phyloP scores from a whole-genome alignment of 2,888 invertebrate genomes.

The Ecliptopera silaceata region DNA sequence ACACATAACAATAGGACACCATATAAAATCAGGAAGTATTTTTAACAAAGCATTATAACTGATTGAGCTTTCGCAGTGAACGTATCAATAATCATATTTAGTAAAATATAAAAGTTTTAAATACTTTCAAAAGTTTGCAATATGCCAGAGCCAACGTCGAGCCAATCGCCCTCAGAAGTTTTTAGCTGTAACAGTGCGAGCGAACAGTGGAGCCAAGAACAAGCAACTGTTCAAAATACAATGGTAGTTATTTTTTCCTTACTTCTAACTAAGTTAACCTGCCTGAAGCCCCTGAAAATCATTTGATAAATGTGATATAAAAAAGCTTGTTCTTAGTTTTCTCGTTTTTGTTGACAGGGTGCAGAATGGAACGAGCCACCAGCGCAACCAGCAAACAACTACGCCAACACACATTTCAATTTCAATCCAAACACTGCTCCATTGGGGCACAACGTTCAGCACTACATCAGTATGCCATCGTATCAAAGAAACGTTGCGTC shows the following conservation, averaged over 20 bases:
- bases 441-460: conserved; percentile 25
- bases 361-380: conserved; percentile 42
- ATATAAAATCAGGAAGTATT: conserved; percentile 55
- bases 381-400: conserved; percentile 29
- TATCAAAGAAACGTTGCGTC: conserved; percentile 20
- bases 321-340: not conserved
- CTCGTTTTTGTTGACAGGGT: conserved; percentile 40
- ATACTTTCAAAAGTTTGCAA: not conserved
- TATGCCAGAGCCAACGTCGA: conserved; percentile 37
- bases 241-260: conserved; percentile 41
- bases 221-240: conserved; percentile 31
- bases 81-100: conserved; percentile 32
- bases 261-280: too few species aligned
- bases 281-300: too few species aligned
- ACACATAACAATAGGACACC: conserved; percentile 38
- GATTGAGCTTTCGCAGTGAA: conserved; percentile 46
- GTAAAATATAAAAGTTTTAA: not conserved
- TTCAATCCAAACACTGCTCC: conserved; percentile 29
- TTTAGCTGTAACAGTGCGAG: conserved; percentile 38
- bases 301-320: too few species aligned
- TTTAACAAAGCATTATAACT: conserved; percentile 42
- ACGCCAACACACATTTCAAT: conserved; percentile 28
- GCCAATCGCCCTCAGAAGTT: conserved; percentile 28
- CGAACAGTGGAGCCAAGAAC: conserved; percentile 44
- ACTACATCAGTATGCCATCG: conserved; percentile 28